Evolutionary conservation across 2,113 vertebrate species (phyloP).

Genomic region (Hyperopisus bebe): DNA sequence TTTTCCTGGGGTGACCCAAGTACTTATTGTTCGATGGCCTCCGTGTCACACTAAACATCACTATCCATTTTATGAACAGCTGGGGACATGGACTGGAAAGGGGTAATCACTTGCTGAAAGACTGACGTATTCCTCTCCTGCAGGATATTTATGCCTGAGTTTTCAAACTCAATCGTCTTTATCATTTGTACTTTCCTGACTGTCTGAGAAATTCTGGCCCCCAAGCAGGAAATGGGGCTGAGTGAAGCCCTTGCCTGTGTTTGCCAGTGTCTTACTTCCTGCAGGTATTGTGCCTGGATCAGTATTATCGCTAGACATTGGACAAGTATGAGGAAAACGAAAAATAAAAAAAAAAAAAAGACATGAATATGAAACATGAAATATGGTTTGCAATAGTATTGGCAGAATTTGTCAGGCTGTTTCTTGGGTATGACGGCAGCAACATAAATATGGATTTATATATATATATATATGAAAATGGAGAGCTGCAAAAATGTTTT

Average conservation of each 20-base stretch:
- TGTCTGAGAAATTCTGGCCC: constrained; percentile 39
- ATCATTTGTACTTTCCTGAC: constrained; percentile 22
- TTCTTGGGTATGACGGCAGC: constrained; percentile 36
- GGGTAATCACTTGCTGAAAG: neutral
- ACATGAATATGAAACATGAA: neutral
- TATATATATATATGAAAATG: neutral
- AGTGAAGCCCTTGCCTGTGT: constrained; percentile 41
- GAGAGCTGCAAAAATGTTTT: neutral
- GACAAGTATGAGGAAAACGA: neutral
- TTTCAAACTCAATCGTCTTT: neutral
- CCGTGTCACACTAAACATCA: neutral
- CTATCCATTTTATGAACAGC: neutral
- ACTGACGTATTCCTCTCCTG: neutral
- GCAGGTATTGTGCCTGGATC: constrained; percentile 29
- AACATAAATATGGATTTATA: neutral
- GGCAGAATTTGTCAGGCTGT: constrained; percentile 39
- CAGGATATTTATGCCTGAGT: neutral
- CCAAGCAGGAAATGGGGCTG: constrained; percentile 50
- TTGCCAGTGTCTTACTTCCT: constrained; percentile 43
- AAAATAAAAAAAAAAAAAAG: neutral
- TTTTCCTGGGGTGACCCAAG: neutral
- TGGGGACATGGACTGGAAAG: neutral
- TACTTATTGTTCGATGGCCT: neutral
- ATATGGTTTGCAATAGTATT: constrained; percentile 20
- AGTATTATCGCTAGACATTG: constrained; percentile 17